Evolutionary conservation across 2,797 vertebrate genomes (phyloP).

Genomic region (Acanthis flammea): DNA sequence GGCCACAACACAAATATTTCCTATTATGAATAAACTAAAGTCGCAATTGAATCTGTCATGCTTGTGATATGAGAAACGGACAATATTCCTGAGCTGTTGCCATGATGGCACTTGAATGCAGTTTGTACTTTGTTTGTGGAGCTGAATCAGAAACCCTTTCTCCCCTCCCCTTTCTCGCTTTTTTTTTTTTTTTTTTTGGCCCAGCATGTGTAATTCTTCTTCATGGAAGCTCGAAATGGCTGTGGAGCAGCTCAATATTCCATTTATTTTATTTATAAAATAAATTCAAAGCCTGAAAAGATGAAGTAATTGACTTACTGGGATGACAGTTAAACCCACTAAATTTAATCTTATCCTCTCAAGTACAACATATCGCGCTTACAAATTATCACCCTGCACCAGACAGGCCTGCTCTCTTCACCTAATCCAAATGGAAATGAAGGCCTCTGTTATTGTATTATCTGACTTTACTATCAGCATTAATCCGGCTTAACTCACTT

Average conservation of each 20-base stretch:
- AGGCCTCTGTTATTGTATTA: constrained; percentile 90
- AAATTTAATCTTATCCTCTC: constrained; percentile 88
- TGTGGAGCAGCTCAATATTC: constrained; percentile 83
- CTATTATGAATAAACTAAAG: constrained; percentile 80
- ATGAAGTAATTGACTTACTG: constrained; percentile 87
- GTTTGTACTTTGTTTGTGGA: constrained; percentile 82
- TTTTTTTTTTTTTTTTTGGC: constrained; percentile 43
- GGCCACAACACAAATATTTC: constrained; percentile 75
- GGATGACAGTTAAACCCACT: constrained; percentile 86
- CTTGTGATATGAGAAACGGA: constrained; percentile 78
- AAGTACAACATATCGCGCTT: constrained; percentile 83
- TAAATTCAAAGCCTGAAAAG: constrained; percentile 86
- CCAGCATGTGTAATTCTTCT: constrained; percentile 82
- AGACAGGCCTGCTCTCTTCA: constrained; percentile 80
- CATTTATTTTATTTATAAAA: constrained; percentile 89
- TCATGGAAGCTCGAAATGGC: constrained; percentile 78
- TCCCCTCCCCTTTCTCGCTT: neutral
- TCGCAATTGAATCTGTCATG: constrained; percentile 79
- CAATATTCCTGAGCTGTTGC: constrained; percentile 76
- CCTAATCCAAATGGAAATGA: constrained; percentile 90
- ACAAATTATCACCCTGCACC: constrained; percentile 80
- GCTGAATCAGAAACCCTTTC: constrained; percentile 73
- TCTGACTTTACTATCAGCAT: constrained; percentile 95
- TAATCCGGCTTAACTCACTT: constrained; percentile 99
- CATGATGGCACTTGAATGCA: constrained; percentile 73